Evolutionary conservation across 2,888 invertebrate species (phyloP).

Genomic region (Ophion ventricosus): DNA sequence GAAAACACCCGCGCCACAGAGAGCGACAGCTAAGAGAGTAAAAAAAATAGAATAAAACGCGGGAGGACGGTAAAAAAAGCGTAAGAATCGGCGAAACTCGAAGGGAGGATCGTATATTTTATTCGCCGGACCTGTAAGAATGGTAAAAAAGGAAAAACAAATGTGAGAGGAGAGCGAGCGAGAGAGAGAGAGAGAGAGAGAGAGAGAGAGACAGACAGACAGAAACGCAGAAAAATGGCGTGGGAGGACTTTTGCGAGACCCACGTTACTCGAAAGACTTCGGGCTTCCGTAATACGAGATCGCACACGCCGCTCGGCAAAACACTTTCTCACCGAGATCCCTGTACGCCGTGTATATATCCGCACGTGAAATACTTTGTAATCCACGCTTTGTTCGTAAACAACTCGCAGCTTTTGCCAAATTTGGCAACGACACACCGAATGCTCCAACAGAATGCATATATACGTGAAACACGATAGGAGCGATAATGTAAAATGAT

Average conservation of each 20-base stretch:
- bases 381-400: slow-evolving; percentile 56
- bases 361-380: slow-evolving; percentile 20
- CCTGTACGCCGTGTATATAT: not conserved
- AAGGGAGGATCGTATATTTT: slow-evolving; percentile 44
- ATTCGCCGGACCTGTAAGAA: not conserved
- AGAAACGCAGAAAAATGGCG: slow-evolving; percentile 23
- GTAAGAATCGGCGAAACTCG: slow-evolving; percentile 29
- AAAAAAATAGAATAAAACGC: slow-evolving; percentile 23
- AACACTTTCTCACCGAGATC: slow-evolving; percentile 16
- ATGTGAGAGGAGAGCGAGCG: not conserved
- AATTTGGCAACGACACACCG: slow-evolving; percentile 54
- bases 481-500: slow-evolving; percentile 28
- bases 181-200: slow-evolving; percentile 9
- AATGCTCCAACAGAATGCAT: slow-evolving; percentile 18
- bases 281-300: slow-evolving; percentile 61
- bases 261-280: slow-evolving; percentile 43
- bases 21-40: not conserved
- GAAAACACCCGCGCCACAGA: slow-evolving; percentile 2
- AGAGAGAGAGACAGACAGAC: slow-evolving; percentile 9
- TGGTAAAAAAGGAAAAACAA: not conserved
- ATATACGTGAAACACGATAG: slow-evolving; percentile 2
- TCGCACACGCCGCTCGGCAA: slow-evolving; percentile 33
- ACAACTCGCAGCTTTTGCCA: slow-evolving; percentile 59
- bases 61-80: slow-evolving; percentile 15
- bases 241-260: slow-evolving; percentile 58